A percentile compares a stretch with the other conserved stretches of the same genome.
Conservation (phyloP, 2,113 vertebrate species). For the Peromyscus leucopus region DNA sequence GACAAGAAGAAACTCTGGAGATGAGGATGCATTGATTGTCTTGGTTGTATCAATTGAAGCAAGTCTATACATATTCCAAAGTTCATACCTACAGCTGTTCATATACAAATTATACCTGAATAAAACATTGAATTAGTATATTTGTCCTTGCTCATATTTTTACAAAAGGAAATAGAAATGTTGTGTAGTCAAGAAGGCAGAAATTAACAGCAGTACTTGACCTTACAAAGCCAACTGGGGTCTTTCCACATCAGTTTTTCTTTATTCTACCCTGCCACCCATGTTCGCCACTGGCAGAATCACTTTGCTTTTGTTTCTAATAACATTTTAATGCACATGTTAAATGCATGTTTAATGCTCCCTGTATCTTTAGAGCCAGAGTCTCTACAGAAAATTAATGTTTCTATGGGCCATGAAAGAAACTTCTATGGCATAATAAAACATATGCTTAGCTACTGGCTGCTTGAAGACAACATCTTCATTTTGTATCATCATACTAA, state of each 20-base stretch:
- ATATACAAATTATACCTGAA: background rate
- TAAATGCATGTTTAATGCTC: background rate
- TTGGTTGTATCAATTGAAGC: background rate
- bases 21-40: background rate
- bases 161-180: background rate
- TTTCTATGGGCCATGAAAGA: background rate
- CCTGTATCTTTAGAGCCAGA: background rate
- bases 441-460: too few relatives aligned
- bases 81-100: background rate
- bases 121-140: background rate
- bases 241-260: background rate
- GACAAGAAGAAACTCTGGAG: background rate
- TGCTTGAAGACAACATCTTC: background rate
- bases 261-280: background rate
- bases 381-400: background rate
- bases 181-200: background rate
- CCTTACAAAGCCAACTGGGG: background rate
- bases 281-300: rapidly evolving
- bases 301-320: background rate
- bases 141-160: background rate
- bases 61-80: background rate
- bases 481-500: background rate
- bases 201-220: background rate
- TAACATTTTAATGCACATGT: background rate
- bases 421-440: background rate